These are phyloP conservation scores for Parauchenoglanis punctatus DNA, from an alignment of 2,797 vertebrate genomes.

Conservation along the genomic window DNA sequence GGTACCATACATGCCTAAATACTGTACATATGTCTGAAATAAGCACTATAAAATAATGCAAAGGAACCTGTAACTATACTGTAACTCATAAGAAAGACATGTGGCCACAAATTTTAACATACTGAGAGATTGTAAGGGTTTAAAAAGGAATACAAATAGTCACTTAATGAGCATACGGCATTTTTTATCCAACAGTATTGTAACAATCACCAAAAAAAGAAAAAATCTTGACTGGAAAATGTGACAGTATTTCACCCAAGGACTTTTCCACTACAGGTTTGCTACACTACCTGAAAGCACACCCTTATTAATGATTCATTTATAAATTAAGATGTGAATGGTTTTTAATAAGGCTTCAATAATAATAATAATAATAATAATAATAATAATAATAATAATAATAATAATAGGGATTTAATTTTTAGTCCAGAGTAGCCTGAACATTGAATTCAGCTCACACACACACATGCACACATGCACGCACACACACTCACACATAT, in stretches of 20 bases:
- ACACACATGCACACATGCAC: background rate
- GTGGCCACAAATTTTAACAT: background rate
- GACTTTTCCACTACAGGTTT: background rate
- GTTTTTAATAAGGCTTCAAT: background rate
- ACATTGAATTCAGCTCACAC: background rate
- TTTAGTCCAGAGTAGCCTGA: too few relatives aligned
- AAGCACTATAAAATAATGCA: background rate
- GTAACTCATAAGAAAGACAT: background rate
- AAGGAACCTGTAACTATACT: background rate
- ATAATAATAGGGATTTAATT: too few relatives aligned
- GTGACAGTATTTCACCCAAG: background rate
- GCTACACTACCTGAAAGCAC: background rate
- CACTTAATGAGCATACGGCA: background rate
- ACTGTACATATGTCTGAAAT: background rate
- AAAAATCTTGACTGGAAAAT: background rate
- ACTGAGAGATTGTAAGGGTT: background rate
- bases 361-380: background rate
- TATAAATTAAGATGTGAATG: background rate
- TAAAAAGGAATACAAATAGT: background rate
- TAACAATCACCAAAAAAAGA: background rate
- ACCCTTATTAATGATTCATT: background rate
- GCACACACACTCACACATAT: background rate
- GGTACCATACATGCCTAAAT: conserved; percentile 45
- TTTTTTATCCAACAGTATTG: background rate
- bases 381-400: background rate